phyloP scores from a whole-genome alignment of 2,888 invertebrate species.

The Galerucella pusilla region DNA sequence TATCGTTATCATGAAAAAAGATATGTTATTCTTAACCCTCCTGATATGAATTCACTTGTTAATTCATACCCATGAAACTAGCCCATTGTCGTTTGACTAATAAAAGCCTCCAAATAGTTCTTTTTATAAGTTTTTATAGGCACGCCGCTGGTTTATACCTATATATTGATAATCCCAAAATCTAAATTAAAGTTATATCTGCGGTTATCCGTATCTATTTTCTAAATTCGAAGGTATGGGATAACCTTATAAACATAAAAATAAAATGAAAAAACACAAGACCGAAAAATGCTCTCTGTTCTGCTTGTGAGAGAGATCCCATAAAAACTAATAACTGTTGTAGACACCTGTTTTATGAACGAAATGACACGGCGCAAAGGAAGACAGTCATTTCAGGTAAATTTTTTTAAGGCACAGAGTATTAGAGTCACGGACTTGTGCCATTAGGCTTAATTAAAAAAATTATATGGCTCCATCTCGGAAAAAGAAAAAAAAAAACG shows the following conservation, averaged over 20 bases:
- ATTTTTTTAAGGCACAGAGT: slow-evolving; percentile 58
- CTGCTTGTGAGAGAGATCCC: slow-evolving; percentile 30
- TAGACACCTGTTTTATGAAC: slow-evolving; percentile 60
- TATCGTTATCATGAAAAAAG: too few species aligned
- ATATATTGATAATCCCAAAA: background rate
- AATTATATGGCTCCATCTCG: slow-evolving; percentile 65
- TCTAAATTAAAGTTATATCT: slow-evolving; percentile 6
- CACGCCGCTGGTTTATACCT: background rate
- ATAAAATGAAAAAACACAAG: slow-evolving; percentile 37
- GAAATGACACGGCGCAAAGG: slow-evolving; percentile 63
- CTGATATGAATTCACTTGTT: too few species aligned
- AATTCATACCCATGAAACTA: too few species aligned
- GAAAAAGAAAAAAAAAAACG: slow-evolving; percentile 46
- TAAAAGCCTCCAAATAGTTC: too few species aligned
- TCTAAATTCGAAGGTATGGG: slow-evolving; percentile 24
- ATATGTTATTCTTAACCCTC: too few species aligned
- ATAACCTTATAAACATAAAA: slow-evolving; percentile 33
- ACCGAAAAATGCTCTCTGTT: slow-evolving; percentile 13
- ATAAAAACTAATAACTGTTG: slow-evolving; percentile 44
- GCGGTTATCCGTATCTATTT: slow-evolving; percentile 24
- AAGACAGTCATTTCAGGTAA: slow-evolving; percentile 61
- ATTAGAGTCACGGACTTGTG: slow-evolving; percentile 62
- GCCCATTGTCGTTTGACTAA: too few species aligned
- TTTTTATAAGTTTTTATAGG: too few species aligned
- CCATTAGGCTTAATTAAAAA: slow-evolving; percentile 65